Conservation (phyloP, 2,888 invertebrate species). For the Sceliomorpha sp. region DNA sequence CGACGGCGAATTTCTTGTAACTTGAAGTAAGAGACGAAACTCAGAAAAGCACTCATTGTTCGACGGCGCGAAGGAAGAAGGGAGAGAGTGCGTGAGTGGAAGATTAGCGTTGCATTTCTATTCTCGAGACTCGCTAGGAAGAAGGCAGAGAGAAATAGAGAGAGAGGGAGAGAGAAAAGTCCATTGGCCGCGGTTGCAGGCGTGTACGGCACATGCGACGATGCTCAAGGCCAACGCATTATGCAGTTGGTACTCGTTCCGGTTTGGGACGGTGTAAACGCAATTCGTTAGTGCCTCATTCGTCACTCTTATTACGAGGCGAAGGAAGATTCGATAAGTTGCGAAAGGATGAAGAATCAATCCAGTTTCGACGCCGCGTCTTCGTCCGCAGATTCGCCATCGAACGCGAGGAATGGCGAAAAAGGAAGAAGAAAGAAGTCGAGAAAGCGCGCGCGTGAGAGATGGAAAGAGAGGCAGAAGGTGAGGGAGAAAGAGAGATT, state of each 20-base stretch:
- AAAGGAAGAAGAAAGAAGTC: no score
- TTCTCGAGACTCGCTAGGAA: slow-evolving; percentile 42
- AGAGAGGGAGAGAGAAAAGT: slow-evolving; percentile 41
- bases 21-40: slow-evolving; percentile 15
- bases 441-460: not conserved
- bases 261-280: no score
- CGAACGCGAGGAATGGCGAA: no score
- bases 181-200: slow-evolving; percentile 20
- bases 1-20: slow-evolving; percentile 25
- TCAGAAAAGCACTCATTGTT: slow-evolving; percentile 14
- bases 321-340: slow-evolving; percentile 3
- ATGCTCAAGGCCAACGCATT: slow-evolving; percentile 24
- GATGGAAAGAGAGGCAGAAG: not conserved
- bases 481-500: slow-evolving; percentile 18
- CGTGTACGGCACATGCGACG: slow-evolving; percentile 18
- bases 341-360: not conserved
- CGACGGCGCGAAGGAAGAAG: slow-evolving; percentile 13
- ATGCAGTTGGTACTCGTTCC: slow-evolving; percentile 2
- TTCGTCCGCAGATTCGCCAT: no score
- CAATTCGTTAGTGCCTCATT: not conserved
- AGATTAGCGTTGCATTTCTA: slow-evolving; percentile 48
- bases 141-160: slow-evolving; percentile 16
- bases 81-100: slow-evolving; percentile 28
- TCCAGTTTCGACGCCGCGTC: slow-evolving; percentile 2
- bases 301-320: not conserved